These are phyloP conservation scores for Gymnopithys bicolor DNA, from an alignment of 2,797 vertebrate species.

Conservation along the genomic window DNA sequence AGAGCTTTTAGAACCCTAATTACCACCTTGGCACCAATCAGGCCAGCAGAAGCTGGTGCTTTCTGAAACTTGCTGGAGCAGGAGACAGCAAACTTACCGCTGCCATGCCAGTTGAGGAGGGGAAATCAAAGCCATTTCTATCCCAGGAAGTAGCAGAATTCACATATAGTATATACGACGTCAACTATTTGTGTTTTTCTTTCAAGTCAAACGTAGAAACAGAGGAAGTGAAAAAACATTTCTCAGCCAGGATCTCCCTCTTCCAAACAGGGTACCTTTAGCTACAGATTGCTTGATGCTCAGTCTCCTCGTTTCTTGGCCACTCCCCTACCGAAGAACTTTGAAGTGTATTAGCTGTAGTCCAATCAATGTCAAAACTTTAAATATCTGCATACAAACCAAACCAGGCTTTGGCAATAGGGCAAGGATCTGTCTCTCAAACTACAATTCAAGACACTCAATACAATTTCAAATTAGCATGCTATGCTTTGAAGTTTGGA, in stretches of 20 bases:
- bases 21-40: not conserved
- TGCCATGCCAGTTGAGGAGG: not conserved
- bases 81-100: not conserved
- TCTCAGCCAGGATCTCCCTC: not conserved
- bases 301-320: not conserved
- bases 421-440: not conserved
- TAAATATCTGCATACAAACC: not conserved
- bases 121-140: not conserved
- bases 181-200: not conserved
- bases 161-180: fast-evolving
- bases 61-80: not conserved
- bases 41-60: not conserved
- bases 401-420: not conserved
- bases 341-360: not conserved
- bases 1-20: not conserved
- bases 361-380: not conserved
- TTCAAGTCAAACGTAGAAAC: not conserved
- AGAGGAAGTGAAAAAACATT: not conserved
- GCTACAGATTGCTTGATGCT: not conserved
- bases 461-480: not conserved
- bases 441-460: not conserved
- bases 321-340: not conserved
- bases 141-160: not conserved
- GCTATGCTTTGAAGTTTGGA: not conserved
- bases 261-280: not conserved